Percentiles rank a stretch among this genome's conserved stretches.
phyloP scores from a whole-genome alignment of 1,140 invertebrate genomes.

The Drosophila aff. region DNA sequence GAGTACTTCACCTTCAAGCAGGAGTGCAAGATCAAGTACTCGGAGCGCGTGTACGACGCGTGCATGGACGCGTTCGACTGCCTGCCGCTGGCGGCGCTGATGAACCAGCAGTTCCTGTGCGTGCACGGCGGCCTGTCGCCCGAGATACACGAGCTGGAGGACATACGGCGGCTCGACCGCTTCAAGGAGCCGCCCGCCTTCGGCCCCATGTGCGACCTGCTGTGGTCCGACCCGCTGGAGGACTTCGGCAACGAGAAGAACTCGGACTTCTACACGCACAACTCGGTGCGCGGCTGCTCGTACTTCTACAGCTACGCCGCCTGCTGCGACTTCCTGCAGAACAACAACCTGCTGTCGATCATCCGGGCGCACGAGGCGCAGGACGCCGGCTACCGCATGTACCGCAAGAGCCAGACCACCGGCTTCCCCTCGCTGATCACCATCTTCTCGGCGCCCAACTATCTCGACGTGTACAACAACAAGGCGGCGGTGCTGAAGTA shows the following conservation, averaged over 20 bases:
- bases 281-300: slow-evolving; percentile 99
- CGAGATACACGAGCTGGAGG: slow-evolving; percentile 99
- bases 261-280: slow-evolving; percentile 99
- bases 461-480: slow-evolving; percentile 99
- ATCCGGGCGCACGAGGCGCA: slow-evolving; percentile 99
- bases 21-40: slow-evolving; percentile 99
- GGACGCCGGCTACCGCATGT: slow-evolving; percentile 99
- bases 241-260: slow-evolving; percentile 99
- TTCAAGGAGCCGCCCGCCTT: slow-evolving; percentile 99
- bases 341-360: slow-evolving; percentile 99
- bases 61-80: slow-evolving; percentile 99
- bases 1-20: slow-evolving; percentile 99
- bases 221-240: slow-evolving; percentile 99
- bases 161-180: slow-evolving; percentile 99
- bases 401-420: slow-evolving; percentile 99
- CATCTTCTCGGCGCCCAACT: slow-evolving; percentile 99
- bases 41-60: slow-evolving; percentile 99
- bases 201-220: slow-evolving; percentile 99
- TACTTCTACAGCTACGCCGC: slow-evolving; percentile 99
- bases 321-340: slow-evolving; percentile 99
- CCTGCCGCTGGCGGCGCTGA: slow-evolving; percentile 98
- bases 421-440: slow-evolving; percentile 99
- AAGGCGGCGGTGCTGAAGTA: slow-evolving; percentile 99
- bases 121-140: slow-evolving; percentile 99
- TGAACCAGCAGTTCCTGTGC: slow-evolving; percentile 99